Evolutionary conservation across 1,140 invertebrate species (phyloP), one percentile per base, ranked within the genome.

Genomic region (Chlorops oryzae): DNA sequence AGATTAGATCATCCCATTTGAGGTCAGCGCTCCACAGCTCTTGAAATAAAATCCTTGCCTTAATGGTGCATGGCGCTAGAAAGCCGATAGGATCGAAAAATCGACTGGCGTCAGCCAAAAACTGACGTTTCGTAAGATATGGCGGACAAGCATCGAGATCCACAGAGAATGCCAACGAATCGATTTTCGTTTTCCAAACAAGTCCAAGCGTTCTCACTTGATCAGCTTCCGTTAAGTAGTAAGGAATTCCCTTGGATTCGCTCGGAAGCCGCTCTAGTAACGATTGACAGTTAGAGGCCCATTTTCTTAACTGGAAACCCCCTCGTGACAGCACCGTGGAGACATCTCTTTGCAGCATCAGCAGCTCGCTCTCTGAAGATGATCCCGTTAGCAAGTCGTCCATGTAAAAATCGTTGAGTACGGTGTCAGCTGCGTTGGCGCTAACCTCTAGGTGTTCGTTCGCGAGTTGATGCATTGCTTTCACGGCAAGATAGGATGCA

Each of bases 1-100:
- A n/a, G n/a, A n/a, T n/a, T n/a, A n/a, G n/a, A n/a, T n/a, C n/a
- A n/a, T n/a, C n/a, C n/a, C n/a, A n/a, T n/a, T n/a, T n/a, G n/a
- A n/a, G n/a, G n/a, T n/a, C n/a, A n/a, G n/a, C n/a, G n/a, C n/a
- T n/a, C n/a, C n/a, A n/a, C n/a, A n/a, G n/a, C n/a, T n/a, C n/a
- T n/a, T n/a, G n/a, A n/a, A n/a, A n/a, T n/a, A n/a, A n/a, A n/a
- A n/a, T n/a, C n/a, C n/a, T n/a, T n/a, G n/a, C n/a, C n/a, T n/a
- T n/a, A n/a, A n/a, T n/a, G n/a, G n/a, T n/a, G n/a, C n/a, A n/a
- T n/a, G 73, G 74, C 2, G 60, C 50, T 6, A 73, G 47, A 52
- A 61, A 67, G 15, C 70, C 71, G 9, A 68, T 37, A 10, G 62
- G 62, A 45, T 73, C 65, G 41, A 63, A 73, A 5, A 73, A 56